Percentiles rank a stretch among this genome's conserved stretches.
These are phyloP conservation scores for Drosophila mayaguana DNA, from an alignment of 2,888 invertebrate species.

Conservation along the genomic window DNA sequence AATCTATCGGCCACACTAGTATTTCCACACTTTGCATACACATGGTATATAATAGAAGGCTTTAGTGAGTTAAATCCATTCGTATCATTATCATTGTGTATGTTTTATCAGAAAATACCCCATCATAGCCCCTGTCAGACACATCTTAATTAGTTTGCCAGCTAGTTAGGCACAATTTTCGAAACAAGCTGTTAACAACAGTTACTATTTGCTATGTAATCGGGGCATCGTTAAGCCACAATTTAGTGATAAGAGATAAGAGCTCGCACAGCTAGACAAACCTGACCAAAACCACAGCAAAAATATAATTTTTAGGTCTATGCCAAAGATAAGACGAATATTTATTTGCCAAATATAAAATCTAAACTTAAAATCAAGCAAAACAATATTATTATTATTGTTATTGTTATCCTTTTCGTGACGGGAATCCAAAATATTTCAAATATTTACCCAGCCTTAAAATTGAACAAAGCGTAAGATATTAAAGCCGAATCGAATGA, in stretches of 20 bases:
- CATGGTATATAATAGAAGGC: background rate
- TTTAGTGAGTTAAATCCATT: background rate
- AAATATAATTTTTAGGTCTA: background rate
- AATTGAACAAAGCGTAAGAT: slow-evolving; percentile 17
- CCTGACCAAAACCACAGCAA: slow-evolving; percentile 6
- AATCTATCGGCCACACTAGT: background rate
- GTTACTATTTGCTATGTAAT: slow-evolving; percentile 17
- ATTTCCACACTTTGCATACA: no score
- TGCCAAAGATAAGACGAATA: background rate
- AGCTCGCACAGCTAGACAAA: background rate
- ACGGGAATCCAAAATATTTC: background rate
- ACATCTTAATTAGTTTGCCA: slow-evolving; percentile 40
- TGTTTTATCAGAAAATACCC: slow-evolving; percentile 25
- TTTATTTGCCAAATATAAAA: background rate
- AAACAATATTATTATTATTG: no score
- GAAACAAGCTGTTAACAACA: slow-evolving; percentile 48
- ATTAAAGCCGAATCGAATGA: slow-evolving; percentile 21
- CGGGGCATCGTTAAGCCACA: slow-evolving; percentile 30
- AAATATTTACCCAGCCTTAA: slow-evolving; percentile 17
- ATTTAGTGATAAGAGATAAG: slow-evolving; percentile 35
- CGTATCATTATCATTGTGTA: slow-evolving; percentile 15
- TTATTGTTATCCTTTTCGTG: slow-evolving; percentile 2
- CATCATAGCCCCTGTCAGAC: slow-evolving; percentile 42
- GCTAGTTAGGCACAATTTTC: slow-evolving; percentile 18
- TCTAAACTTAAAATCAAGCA: background rate